Conservation (phyloP, 2,888 invertebrate genomes). For the Limnephilus lunatus region DNA sequence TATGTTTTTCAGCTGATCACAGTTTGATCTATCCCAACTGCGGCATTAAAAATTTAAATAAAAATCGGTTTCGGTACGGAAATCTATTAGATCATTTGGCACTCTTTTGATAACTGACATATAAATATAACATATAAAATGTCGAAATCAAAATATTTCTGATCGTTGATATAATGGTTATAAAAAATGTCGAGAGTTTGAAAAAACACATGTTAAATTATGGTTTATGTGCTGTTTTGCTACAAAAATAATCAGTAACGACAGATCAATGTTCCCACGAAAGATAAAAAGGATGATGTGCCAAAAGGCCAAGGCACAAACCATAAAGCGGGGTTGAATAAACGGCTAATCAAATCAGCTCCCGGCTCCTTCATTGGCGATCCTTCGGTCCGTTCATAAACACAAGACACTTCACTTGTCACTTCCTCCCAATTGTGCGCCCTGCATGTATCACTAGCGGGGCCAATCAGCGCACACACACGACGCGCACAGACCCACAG, state of each 20-base stretch:
- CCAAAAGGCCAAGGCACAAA: constrained; percentile 27
- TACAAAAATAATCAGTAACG: neutral
- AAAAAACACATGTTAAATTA: too few relatives aligned
- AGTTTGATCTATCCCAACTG: too few relatives aligned
- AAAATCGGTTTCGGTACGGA: too few relatives aligned
- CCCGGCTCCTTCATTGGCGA: constrained; percentile 53
- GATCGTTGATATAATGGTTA: too few relatives aligned
- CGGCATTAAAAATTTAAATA: too few relatives aligned
- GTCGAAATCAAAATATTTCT: too few relatives aligned
- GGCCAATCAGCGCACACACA: constrained; percentile 20
- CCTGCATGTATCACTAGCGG: constrained; percentile 18
- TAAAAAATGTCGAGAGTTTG: neutral
- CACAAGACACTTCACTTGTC: constrained; percentile 40
- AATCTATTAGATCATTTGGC: too few relatives aligned
- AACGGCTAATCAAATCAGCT: constrained; percentile 63
- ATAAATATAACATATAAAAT: too few relatives aligned
- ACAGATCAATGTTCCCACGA: neutral
- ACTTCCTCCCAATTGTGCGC: constrained; percentile 63
- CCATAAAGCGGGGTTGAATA: constrained; percentile 63
- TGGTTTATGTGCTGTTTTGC: neutral
- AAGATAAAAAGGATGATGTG: neutral
- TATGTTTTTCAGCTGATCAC: too few relatives aligned
- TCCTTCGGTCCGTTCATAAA: constrained; percentile 31
- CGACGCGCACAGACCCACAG: neutral
- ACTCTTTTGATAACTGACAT: too few relatives aligned